Percentiles rank a stretch among this genome's conserved stretches.
phyloP scores from a whole-genome alignment of 2,888 invertebrate species.

The Neoitamus cyanurus region DNA sequence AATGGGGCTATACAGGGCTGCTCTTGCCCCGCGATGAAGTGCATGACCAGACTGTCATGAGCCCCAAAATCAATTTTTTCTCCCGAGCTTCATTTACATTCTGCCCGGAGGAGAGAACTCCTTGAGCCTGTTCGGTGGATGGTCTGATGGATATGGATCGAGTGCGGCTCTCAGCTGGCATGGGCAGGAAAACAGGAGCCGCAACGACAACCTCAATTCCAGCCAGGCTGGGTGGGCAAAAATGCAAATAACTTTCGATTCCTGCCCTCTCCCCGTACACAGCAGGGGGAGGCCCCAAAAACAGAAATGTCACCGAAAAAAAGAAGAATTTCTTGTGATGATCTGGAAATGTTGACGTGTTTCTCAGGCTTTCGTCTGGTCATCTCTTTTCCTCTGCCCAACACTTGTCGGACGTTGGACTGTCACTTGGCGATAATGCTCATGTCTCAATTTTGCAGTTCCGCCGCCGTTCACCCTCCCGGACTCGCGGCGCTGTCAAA shows the following conservation, averaged over 20 bases:
- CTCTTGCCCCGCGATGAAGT: background rate
- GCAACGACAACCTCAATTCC: background rate
- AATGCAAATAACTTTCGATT: conserved; percentile 19
- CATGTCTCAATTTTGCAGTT: conserved; percentile 13
- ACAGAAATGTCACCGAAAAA: background rate
- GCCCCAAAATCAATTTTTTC: conserved; percentile 32
- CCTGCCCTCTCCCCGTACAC: background rate
- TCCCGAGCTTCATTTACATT: background rate
- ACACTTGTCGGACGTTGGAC: conserved; percentile 2
- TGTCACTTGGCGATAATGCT: conserved; percentile 1
- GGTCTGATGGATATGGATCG: background rate
- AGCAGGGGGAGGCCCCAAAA: background rate
- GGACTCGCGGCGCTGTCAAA: background rate
- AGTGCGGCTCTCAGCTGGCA: background rate
- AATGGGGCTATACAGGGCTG: background rate
- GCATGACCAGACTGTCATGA: background rate
- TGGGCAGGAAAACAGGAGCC: background rate
- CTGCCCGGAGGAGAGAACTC: background rate
- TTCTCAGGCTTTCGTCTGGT: background rate
- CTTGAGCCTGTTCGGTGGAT: background rate
- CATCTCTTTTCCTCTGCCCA: background rate
- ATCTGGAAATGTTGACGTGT: conserved; percentile 49
- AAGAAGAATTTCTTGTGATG: conserved; percentile 20
- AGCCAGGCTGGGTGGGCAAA: background rate
- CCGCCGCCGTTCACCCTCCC: background rate